A percentile compares a stretch with the other conserved stretches of the same genome.
These are phyloP conservation scores for Drosophila kepulauana DNA, from an alignment of 1,140 invertebrate genomes.

Conservation along the genomic window DNA sequence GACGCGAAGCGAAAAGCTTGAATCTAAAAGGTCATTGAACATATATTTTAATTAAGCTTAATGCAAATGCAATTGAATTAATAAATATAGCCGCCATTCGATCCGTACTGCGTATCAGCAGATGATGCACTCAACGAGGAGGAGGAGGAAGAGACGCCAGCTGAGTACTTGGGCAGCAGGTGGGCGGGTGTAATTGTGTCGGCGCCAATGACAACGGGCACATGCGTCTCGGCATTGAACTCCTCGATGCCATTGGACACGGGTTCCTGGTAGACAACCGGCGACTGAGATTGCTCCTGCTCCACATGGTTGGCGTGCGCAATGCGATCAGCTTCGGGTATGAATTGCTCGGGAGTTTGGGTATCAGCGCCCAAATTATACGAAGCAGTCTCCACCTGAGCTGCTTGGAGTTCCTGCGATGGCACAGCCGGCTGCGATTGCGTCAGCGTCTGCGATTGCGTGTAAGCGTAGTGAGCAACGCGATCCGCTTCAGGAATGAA, in stretches of 20 bases:
- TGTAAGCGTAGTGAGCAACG: slow-evolving; percentile 45
- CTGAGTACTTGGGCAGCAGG: slow-evolving; percentile 25
- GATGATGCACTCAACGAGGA: neutral
- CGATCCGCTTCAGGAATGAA: slow-evolving; percentile 51
- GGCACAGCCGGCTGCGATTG: neutral
- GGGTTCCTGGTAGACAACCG: slow-evolving; percentile 55
- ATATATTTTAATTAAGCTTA: neutral
- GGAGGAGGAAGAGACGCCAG: neutral
- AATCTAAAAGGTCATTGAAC: neutral
- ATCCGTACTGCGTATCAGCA: slow-evolving; percentile 59
- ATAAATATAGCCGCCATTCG: slow-evolving; percentile 75
- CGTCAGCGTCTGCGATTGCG: slow-evolving; percentile 36
- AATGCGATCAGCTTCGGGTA: slow-evolving; percentile 27
- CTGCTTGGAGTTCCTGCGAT: neutral
- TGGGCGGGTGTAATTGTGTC: slow-evolving; percentile 61
- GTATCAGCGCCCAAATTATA: slow-evolving; percentile 44
- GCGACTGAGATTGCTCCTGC: slow-evolving; percentile 28
- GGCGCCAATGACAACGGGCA: slow-evolving; percentile 54
- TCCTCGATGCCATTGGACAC: slow-evolving; percentile 67
- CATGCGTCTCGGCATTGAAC: slow-evolving; percentile 61
- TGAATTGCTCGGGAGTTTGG: slow-evolving; percentile 35
- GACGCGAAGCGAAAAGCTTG: neutral
- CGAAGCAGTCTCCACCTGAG: neutral
- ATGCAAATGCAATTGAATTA: slow-evolving; percentile 29
- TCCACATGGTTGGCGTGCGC: slow-evolving; percentile 47